phyloP scores from a whole-genome alignment of 2,888 invertebrate species.

The Phalangium opilio region DNA sequence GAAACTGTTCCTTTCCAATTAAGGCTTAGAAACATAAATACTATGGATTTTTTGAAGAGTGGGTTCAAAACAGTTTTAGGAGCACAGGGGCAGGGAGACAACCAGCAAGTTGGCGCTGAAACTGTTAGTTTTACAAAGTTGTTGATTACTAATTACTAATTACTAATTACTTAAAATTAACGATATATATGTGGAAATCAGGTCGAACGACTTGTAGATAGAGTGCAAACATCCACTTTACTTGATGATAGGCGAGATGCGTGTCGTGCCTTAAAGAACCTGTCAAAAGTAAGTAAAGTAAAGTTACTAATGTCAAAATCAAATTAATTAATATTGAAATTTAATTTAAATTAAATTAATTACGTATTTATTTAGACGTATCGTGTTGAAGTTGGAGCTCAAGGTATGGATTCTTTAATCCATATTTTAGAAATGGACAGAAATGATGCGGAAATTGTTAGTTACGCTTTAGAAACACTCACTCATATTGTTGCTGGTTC shows the following conservation, averaged over 20 bases:
- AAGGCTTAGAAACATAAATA: neutral
- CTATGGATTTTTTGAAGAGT: slow-evolving; percentile 33
- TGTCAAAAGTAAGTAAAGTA: slow-evolving; percentile 34
- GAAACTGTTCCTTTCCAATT: no score
- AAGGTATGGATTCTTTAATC: slow-evolving; percentile 56
- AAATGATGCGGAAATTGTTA: slow-evolving; percentile 77
- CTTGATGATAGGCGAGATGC: slow-evolving; percentile 93
- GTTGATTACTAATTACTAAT: neutral
- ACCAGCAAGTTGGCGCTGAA: slow-evolving; percentile 55
- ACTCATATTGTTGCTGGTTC: slow-evolving; percentile 61
- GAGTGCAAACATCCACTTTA: slow-evolving; percentile 79
- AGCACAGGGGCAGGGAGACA: slow-evolving; percentile 35
- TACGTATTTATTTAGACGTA: slow-evolving; percentile 56
- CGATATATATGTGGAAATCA: slow-evolving; percentile 27
- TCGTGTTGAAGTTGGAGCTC: slow-evolving; percentile 89
- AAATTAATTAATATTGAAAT: neutral
- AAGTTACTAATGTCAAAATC: neutral
- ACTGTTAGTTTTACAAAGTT: slow-evolving; percentile 46
- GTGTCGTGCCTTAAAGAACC: slow-evolving; percentile 76
- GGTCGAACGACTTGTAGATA: slow-evolving; percentile 84
- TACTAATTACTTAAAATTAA: slow-evolving; percentile 3
- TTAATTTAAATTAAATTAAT: slow-evolving; percentile 1
- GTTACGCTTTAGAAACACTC: slow-evolving; percentile 79
- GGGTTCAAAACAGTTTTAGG: slow-evolving; percentile 54
- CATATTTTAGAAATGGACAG: slow-evolving; percentile 69